Conservation (phyloP, 2,888 invertebrate genomes). For the Drosophila mayaguana region DNA sequence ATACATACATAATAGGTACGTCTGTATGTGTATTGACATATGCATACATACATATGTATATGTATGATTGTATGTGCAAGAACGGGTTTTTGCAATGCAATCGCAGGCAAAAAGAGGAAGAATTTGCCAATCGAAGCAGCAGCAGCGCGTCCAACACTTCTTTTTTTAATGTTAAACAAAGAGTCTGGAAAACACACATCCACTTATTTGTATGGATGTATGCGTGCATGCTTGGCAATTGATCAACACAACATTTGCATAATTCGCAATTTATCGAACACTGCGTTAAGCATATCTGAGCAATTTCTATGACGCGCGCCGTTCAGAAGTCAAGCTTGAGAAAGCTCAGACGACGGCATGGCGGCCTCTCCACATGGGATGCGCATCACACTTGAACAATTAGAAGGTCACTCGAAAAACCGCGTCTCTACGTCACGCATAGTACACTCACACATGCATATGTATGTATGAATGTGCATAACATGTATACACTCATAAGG, state of each 20-base stretch:
- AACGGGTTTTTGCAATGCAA: slow-evolving; percentile 54
- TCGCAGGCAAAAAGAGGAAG: slow-evolving; percentile 38
- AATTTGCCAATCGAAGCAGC: slow-evolving; percentile 41
- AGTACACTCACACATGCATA: background rate
- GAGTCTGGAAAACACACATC: slow-evolving; percentile 8
- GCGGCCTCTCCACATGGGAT: slow-evolving; percentile 8
- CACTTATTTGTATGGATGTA: background rate
- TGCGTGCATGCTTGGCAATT: slow-evolving; percentile 13
- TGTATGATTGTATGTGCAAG: slow-evolving; percentile 18
- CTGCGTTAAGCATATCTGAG: background rate
- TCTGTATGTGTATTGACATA: slow-evolving; percentile 5
- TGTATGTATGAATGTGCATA: background rate
- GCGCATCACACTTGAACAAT: slow-evolving; percentile 19
- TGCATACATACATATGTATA: background rate
- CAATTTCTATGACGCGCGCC: slow-evolving; percentile 11
- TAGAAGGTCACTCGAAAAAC: slow-evolving; percentile 32
- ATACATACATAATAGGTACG: background rate
- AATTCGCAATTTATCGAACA: slow-evolving; percentile 38
- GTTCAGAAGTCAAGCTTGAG: slow-evolving; percentile 18
- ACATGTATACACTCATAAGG: slow-evolving; percentile 14
- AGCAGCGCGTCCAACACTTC: slow-evolving; percentile 20
- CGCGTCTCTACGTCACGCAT: slow-evolving; percentile 6
- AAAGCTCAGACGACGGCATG: slow-evolving; percentile 6
- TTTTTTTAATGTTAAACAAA: slow-evolving; percentile 16
- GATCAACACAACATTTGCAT: slow-evolving; percentile 42